Evolutionary conservation across 2,888 invertebrate genomes (phyloP).

Genomic region (Clanis bilineata): DNA sequence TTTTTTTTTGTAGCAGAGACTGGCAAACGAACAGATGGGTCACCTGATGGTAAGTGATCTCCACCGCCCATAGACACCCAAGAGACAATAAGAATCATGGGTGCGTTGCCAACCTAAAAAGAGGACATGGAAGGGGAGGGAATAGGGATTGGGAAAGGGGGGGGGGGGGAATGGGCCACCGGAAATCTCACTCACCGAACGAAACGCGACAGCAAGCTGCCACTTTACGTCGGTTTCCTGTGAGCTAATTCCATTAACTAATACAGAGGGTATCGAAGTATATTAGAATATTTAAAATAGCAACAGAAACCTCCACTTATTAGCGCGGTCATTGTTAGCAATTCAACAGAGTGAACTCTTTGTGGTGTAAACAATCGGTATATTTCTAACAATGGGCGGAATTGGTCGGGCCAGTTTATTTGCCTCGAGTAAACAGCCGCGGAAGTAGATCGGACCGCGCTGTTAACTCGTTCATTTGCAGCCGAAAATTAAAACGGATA

Average conservation of each 20-base stretch:
- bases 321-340: conserved; percentile 13
- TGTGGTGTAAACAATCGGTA: conserved; percentile 49
- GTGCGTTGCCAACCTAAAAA: too few relatives aligned
- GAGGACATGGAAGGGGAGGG: too few relatives aligned
- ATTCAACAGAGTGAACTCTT: conserved; percentile 16
- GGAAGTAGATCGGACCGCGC: conserved; percentile 14
- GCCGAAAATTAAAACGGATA: conserved; percentile 17
- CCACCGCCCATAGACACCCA: too few relatives aligned
- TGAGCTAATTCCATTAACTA: not conserved
- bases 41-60: too few relatives aligned
- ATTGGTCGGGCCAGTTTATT: conserved; percentile 19
- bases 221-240: not conserved
- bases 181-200: too few relatives aligned
- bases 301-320: conserved; percentile 3
- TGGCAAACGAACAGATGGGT: too few relatives aligned
- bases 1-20: too few relatives aligned
- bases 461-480: conserved; percentile 18
- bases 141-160: too few relatives aligned
- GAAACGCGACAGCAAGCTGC: too few relatives aligned
- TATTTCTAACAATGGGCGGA: conserved; percentile 55
- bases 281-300: conserved; percentile 2
- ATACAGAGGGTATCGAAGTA: not conserved
- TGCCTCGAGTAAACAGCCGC: conserved; percentile 16
- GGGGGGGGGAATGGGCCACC: too few relatives aligned
- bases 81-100: too few relatives aligned